phyloP scores from a whole-genome alignment of 2,888 invertebrate genomes.

The Eristalis intricaria region DNA sequence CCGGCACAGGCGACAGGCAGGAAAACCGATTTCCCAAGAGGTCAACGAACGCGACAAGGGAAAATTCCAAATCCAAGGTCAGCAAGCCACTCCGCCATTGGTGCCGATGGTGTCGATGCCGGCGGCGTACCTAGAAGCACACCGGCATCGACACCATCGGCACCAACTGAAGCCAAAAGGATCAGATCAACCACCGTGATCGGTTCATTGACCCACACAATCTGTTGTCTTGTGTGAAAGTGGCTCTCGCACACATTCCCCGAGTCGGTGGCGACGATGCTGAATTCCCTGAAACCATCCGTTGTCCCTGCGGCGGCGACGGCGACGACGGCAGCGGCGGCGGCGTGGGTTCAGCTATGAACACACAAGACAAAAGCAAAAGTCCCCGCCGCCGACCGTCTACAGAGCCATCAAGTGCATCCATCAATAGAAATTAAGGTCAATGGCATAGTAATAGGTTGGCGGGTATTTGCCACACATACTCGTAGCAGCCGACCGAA shows the following conservation, averaged over 20 bases:
- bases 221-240: slow-evolving; percentile 26
- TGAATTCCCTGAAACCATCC: slow-evolving; percentile 16
- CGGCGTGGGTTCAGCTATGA: slow-evolving; percentile 29
- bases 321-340: no score
- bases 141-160: not conserved
- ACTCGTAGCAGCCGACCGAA: slow-evolving; percentile 40
- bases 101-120: no score
- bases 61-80: slow-evolving; percentile 42
- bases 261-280: no score
- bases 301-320: not conserved
- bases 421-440: slow-evolving; percentile 65
- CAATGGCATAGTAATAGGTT: slow-evolving; percentile 58
- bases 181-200: slow-evolving; percentile 37
- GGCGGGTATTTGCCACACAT: slow-evolving; percentile 58
- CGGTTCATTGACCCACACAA: slow-evolving; percentile 45
- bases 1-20: not conserved
- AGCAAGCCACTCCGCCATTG: not conserved
- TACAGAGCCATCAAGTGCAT: slow-evolving; percentile 21
- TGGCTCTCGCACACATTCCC: slow-evolving; percentile 15
- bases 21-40: slow-evolving; percentile 25
- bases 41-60: slow-evolving; percentile 32
- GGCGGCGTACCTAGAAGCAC: not conserved
- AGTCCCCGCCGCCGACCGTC: slow-evolving; percentile 9
- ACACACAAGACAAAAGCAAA: slow-evolving; percentile 31
- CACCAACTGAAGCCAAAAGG: not conserved